A percentile compares a stretch with the other conserved stretches of the same genome.
phyloP scores from a whole-genome alignment of 2,797 vertebrate genomes.

The Danio tinwini region DNA sequence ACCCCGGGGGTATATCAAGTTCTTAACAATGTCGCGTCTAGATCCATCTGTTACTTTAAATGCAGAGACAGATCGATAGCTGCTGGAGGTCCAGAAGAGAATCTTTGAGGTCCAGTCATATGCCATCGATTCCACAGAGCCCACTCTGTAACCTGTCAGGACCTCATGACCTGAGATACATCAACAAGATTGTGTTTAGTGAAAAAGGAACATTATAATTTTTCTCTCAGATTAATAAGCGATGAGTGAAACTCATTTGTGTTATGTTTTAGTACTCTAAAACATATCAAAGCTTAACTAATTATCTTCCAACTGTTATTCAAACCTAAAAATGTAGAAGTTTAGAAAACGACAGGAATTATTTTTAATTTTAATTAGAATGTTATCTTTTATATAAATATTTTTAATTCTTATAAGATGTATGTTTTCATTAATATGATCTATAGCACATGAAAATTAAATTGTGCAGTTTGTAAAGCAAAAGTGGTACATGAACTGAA shows the following conservation, averaged over 20 bases:
- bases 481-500: no score
- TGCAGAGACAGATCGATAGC: conserved; percentile 69
- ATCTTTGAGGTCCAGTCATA: conserved; percentile 81
- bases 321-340: background rate
- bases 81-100: conserved; percentile 76
- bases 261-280: background rate
- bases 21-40: conserved; percentile 71
- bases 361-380: background rate
- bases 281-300: no score
- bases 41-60: conserved; percentile 75
- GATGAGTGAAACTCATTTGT: background rate
- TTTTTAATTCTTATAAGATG: background rate
- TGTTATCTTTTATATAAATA: background rate
- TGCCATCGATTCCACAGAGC: conserved; percentile 73
- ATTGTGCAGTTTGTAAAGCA: no score
- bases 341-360: background rate
- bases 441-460: no score
- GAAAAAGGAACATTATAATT: no score
- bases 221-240: background rate
- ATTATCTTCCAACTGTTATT: background rate
- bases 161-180: conserved; percentile 69
- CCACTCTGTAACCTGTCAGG: conserved; percentile 75
- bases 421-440: no score
- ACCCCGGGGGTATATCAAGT: conserved; percentile 73
- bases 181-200: background rate